Evolutionary conservation across 2,888 invertebrate genomes (phyloP), one percentile per base, ranked within the genome.

Genomic region (Phortica magna): DNA sequence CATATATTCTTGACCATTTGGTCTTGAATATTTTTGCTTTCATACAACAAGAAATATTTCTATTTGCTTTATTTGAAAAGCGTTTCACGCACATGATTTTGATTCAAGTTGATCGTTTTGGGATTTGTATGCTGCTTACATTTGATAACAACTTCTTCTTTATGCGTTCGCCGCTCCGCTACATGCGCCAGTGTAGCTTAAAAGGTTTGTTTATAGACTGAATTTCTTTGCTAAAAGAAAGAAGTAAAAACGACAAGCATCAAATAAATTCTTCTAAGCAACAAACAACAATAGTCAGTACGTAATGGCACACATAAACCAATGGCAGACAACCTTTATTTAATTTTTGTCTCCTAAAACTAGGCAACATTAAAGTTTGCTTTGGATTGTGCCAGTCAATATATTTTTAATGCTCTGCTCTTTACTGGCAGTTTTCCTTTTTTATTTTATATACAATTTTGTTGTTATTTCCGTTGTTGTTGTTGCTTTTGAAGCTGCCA

Each of bases 81-180:
- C 81, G 78, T 77, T 70, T 79, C 82, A 82, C 83, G 83, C 78
- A 75, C 78, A 74, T 74, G 73, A 79, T 73, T 75, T 75, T 76
- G 77, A 79, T 79, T 79, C 75, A 76, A 76, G 78, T 78, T 77
- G 76, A 81, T 41, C 64, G 19, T 61, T 73, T 73, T 39, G 14
- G 65, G 39, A 65, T 70, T 53, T 31, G 31, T 53, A 19, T 17
- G 14, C 22, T 70, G 22, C 22, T 31, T 22, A 31, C 65, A 39
- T 10, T 65, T 65, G 14, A 65, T 12, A 65, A 65, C 10, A 1
- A 31, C 19, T 65, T 19, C n/a, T 48, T 14, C 48, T 14, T n/a
- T 59, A 9, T 59, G 14, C 17, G 19, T 59, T 12, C 59, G 2
- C 9, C n/a, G n/a, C 2, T 59, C 7, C 7, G 17, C 59, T 59